phyloP scores from a whole-genome alignment of 2,797 vertebrate genomes.

The Tachyglossus aculeatus region DNA sequence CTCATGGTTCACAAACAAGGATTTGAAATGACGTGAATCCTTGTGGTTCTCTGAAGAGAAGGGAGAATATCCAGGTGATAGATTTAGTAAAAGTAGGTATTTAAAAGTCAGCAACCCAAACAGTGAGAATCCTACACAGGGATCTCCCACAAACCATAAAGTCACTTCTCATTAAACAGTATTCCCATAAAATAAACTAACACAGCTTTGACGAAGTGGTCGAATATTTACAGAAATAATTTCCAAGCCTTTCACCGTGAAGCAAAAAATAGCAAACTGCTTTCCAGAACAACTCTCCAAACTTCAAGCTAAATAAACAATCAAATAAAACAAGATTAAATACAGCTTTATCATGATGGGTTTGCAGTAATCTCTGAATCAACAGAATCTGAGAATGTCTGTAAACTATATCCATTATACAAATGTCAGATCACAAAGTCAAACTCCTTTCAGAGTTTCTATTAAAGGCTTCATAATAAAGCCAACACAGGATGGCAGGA shows the following conservation, averaged over 20 bases:
- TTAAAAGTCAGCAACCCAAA: conserved; percentile 54
- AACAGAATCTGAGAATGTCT: conserved; percentile 47
- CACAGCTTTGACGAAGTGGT: not conserved
- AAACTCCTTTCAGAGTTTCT: conserved; percentile 26
- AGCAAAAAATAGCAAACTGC: conserved; percentile 10
- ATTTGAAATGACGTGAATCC: conserved; percentile 29
- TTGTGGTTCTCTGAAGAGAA: conserved; percentile 29
- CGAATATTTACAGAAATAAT: not conserved
- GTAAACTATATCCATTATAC: conserved; percentile 44
- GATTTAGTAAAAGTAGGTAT: conserved; percentile 45
- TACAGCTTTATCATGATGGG: conserved; percentile 46
- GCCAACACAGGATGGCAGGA: not conserved
- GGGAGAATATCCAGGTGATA: conserved; percentile 49
- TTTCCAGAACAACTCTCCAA: conserved; percentile 29
- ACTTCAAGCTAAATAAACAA: conserved; percentile 26
- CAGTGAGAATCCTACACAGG: conserved; percentile 48
- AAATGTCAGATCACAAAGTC: conserved; percentile 54
- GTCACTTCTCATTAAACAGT: not conserved
- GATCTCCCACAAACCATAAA: not conserved
- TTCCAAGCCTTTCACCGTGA: not conserved
- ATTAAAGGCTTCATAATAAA: conserved; percentile 27
- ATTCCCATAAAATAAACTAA: not conserved
- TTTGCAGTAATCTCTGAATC: conserved; percentile 49
- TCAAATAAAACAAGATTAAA: conserved; percentile 43
- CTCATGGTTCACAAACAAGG: conserved; percentile 1